Evolutionary conservation across 2,797 vertebrate species (phyloP).

Genomic region (Helostoma temminkii): DNA sequence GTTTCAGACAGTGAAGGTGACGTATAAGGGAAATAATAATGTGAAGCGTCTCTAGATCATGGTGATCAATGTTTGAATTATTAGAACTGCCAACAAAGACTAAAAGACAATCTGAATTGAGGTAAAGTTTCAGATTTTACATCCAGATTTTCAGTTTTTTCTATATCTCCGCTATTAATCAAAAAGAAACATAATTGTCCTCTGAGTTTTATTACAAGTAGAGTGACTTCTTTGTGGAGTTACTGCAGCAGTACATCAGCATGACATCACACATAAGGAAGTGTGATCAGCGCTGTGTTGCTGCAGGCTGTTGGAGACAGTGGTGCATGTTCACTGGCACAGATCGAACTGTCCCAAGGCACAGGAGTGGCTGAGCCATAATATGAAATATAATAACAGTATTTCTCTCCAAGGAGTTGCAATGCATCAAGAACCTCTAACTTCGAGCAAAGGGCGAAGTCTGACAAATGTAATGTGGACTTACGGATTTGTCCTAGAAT

Average conservation of each 20-base stretch:
- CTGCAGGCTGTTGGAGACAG: conserved; percentile 57
- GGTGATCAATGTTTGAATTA: not conserved
- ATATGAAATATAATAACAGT: conserved; percentile 37
- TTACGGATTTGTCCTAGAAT: conserved; percentile 7
- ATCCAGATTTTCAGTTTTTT: not conserved
- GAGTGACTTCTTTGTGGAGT: conserved; percentile 24
- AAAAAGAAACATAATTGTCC: conserved; percentile 1
- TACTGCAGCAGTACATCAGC: conserved; percentile 45
- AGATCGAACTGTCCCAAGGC: conserved; percentile 47
- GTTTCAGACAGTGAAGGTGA: too few relatives aligned
- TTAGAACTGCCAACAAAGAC: not conserved
- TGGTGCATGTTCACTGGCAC: conserved; percentile 54
- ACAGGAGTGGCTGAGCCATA: conserved; percentile 49
- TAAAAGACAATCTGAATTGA: not conserved
- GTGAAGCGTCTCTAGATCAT: not conserved
- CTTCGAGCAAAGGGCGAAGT: not conserved
- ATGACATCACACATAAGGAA: conserved; percentile 62
- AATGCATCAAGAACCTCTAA: conserved; percentile 3
- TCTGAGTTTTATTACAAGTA: conserved; percentile 8
- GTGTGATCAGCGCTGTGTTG: conserved; percentile 44
- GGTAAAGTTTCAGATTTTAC: conserved; percentile 12
- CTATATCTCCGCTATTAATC: not conserved
- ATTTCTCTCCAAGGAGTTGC: not conserved
- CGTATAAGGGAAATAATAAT: not conserved
- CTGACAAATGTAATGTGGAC: conserved; percentile 14